Percentiles rank a stretch among this genome's conserved stretches.
Evolutionary conservation across 2,888 invertebrate species (phyloP).

Genomic region (Apodemia zela): DNA sequence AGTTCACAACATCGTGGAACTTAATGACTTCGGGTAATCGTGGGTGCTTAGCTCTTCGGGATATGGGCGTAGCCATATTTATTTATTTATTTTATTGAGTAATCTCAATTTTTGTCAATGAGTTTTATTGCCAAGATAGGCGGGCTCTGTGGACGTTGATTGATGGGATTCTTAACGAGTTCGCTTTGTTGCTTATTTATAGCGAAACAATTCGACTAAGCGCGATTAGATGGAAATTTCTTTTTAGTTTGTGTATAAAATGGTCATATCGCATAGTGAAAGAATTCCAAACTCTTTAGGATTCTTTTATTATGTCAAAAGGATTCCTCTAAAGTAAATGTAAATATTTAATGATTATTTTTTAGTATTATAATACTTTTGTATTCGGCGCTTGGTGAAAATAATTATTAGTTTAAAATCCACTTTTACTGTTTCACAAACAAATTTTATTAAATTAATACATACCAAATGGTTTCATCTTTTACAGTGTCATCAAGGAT

Average conservation of each 20-base stretch:
- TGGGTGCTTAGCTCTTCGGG: too few species aligned
- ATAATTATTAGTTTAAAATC: too few species aligned
- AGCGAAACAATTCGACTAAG: slow-evolving; percentile 19
- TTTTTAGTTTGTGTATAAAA: not conserved
- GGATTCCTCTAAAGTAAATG: too few species aligned
- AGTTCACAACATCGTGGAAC: too few species aligned
- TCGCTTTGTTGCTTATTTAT: slow-evolving; percentile 22
- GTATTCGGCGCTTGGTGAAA: too few species aligned
- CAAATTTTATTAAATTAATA: too few species aligned
- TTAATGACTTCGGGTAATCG: too few species aligned
- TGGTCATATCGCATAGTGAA: not conserved
- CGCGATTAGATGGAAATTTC: slow-evolving; percentile 16
- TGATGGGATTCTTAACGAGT: slow-evolving; percentile 24
- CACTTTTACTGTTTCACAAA: too few species aligned
- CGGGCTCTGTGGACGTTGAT: slow-evolving; percentile 29
- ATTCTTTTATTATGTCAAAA: not conserved
- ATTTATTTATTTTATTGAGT: not conserved
- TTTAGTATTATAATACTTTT: too few species aligned
- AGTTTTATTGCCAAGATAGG: slow-evolving; percentile 12
- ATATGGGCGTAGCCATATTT: not conserved
- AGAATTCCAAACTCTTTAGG: not conserved
- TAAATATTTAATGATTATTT: too few species aligned
- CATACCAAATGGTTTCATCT: too few species aligned
- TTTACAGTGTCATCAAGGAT: too few species aligned
- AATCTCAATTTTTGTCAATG: slow-evolving; percentile 3